Percentiles rank a stretch among this genome's conserved stretches.
Conservation (phyloP, 2,888 invertebrate species). For the Hetaerina titia region DNA sequence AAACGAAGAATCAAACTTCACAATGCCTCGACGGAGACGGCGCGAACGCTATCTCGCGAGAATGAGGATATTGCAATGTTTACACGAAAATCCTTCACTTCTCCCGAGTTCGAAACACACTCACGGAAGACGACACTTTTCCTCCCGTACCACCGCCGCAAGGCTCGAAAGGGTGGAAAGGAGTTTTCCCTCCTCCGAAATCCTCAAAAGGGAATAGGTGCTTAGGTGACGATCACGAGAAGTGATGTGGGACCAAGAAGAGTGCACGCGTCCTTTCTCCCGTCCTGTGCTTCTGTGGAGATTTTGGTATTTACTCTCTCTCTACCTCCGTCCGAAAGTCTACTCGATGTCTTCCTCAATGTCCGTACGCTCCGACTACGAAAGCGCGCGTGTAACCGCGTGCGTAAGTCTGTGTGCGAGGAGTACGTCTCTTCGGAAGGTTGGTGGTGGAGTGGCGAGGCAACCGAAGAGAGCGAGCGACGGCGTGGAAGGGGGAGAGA, state of each 20-base stretch:
- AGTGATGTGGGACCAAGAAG: too few relatives aligned
- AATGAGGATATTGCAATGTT: too few relatives aligned
- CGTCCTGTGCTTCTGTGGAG: neutral
- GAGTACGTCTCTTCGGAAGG: slow-evolving; percentile 30
- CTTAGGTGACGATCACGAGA: neutral
- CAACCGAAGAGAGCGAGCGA: slow-evolving; percentile 63
- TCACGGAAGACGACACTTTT: too few relatives aligned
- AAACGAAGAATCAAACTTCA: neutral
- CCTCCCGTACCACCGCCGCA: too few relatives aligned
- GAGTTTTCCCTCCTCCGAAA: neutral
- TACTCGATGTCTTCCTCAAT: neutral
- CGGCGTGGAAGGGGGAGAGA: slow-evolving; percentile 15
- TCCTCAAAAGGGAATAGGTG: too few relatives aligned
- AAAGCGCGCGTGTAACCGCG: neutral
- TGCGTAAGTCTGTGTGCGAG: neutral
- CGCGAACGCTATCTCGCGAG: too few relatives aligned
- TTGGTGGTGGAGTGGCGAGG: slow-evolving; percentile 70
- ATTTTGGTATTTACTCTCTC: neutral
- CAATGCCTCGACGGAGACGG: neutral
- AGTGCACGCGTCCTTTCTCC: neutral
- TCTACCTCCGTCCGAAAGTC: neutral
- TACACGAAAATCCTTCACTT: too few relatives aligned
- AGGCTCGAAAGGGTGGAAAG: too few relatives aligned
- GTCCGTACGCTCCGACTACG: neutral
- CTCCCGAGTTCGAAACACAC: neutral